phyloP scores from a whole-genome alignment of 2,113 vertebrate genomes.

The Aplodontia rufa region DNA sequence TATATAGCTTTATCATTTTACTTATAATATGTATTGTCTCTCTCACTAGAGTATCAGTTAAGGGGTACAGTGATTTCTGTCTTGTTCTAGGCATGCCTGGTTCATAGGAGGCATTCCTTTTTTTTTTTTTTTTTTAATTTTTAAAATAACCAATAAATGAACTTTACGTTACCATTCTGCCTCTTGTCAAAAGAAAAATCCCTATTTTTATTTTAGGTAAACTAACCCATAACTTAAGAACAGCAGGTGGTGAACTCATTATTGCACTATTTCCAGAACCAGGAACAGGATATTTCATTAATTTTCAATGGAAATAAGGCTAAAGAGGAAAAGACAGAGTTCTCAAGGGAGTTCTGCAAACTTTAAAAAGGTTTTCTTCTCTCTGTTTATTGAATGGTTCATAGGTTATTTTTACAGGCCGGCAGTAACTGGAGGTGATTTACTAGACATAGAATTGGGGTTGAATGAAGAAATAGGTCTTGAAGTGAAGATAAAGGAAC shows the following conservation, averaged over 20 bases:
- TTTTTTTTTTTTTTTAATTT: not conserved
- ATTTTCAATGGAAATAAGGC: slow-evolving; percentile 33
- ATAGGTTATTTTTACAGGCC: slow-evolving; percentile 29
- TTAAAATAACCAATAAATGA: not conserved
- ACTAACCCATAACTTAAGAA: slow-evolving; percentile 17
- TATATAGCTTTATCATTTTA: not conserved
- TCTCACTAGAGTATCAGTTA: not conserved
- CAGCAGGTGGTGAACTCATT: not conserved
- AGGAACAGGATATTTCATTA: slow-evolving; percentile 28
- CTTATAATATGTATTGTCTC: not conserved
- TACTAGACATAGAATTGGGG: slow-evolving; percentile 14
- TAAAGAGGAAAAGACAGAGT: not conserved
- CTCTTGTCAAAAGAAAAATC: not conserved
- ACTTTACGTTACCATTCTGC: not conserved
- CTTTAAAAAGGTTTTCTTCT: not conserved
- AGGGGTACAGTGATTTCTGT: not conserved
- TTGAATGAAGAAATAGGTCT: not conserved
- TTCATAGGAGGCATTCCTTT: not conserved
- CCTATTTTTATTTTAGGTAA: slow-evolving; percentile 3
- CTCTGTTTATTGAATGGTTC: slow-evolving; percentile 35
- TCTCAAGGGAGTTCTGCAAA: slow-evolving; percentile 17
- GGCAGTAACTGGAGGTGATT: not conserved
- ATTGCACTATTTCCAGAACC: not conserved
- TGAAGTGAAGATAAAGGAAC: not conserved
- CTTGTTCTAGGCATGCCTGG: not conserved